These are phyloP conservation scores for Neomonachus schauinslandi DNA, from an alignment of 2,113 vertebrate genomes.

Conservation along the genomic window DNA sequence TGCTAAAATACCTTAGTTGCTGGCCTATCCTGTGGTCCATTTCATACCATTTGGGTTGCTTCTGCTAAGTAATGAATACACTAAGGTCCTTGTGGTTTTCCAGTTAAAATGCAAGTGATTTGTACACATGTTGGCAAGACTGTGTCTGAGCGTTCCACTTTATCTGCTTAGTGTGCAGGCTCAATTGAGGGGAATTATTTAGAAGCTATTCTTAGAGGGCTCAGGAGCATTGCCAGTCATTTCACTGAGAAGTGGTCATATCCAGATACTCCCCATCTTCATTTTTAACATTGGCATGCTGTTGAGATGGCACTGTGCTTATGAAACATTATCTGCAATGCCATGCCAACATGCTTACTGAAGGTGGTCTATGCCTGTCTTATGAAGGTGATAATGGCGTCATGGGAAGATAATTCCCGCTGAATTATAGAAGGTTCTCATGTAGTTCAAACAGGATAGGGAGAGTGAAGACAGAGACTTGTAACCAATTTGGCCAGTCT, in stretches of 20 bases:
- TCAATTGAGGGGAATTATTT: slow-evolving; percentile 22
- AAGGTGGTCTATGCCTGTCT: slow-evolving; percentile 78
- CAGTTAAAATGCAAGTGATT: slow-evolving; percentile 74
- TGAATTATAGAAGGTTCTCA: slow-evolving; percentile 26
- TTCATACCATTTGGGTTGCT: slow-evolving; percentile 84
- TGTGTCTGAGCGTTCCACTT: slow-evolving; percentile 66
- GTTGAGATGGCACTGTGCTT: slow-evolving; percentile 41
- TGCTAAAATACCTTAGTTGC: slow-evolving; percentile 94
- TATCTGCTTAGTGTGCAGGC: slow-evolving; percentile 10
- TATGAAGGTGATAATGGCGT: slow-evolving; percentile 50
- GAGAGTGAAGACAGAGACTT: slow-evolving; percentile 3
- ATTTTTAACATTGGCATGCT: slow-evolving; percentile 19
- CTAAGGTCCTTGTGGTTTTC: slow-evolving; percentile 79
- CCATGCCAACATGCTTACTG: slow-evolving; percentile 71
- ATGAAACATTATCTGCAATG: slow-evolving; percentile 52
- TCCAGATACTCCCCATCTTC: not conserved
- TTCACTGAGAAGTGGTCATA: slow-evolving; percentile 54
- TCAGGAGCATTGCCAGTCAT: slow-evolving; percentile 40
- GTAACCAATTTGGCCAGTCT: not conserved
- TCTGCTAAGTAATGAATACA: slow-evolving; percentile 79
- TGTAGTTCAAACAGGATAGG: not conserved
- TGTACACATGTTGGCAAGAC: slow-evolving; percentile 73
- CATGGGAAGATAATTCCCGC: slow-evolving; percentile 78
- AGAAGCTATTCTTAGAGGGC: slow-evolving; percentile 66
- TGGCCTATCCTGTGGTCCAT: slow-evolving; percentile 90